phyloP scores from a whole-genome alignment of 2,797 vertebrate species.

The Peromyscus aztecus region DNA sequence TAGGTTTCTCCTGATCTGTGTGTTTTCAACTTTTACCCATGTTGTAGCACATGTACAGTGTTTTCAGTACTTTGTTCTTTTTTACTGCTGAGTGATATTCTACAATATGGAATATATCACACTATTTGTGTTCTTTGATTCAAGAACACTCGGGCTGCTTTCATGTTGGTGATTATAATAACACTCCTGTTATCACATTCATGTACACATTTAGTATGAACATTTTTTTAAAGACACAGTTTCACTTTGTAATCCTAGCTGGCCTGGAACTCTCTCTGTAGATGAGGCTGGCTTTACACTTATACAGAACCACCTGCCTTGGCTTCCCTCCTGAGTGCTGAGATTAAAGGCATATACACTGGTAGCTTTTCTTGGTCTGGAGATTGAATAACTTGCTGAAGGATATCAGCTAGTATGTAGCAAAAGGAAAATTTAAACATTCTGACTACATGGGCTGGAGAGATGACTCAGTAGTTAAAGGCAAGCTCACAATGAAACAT shows the following conservation, averaged over 20 bases:
- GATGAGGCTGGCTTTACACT: background rate
- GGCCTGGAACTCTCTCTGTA: background rate
- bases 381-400: background rate
- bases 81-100: background rate
- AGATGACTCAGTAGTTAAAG: too few species aligned
- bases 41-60: background rate
- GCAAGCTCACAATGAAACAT: too few species aligned
- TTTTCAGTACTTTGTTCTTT: background rate
- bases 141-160: background rate
- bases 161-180: background rate
- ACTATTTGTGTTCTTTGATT: background rate
- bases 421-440: background rate
- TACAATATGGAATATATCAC: background rate
- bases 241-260: background rate
- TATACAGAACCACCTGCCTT: background rate
- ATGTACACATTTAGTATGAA: background rate
- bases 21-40: background rate
- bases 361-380: background rate
- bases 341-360: background rate
- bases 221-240: background rate
- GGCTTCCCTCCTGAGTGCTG: background rate
- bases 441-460: too few species aligned
- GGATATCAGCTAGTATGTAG: background rate
- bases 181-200: background rate
- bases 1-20: background rate